Conservation (phyloP, 2,113 vertebrate species). For the Formicarius rufipectus region DNA sequence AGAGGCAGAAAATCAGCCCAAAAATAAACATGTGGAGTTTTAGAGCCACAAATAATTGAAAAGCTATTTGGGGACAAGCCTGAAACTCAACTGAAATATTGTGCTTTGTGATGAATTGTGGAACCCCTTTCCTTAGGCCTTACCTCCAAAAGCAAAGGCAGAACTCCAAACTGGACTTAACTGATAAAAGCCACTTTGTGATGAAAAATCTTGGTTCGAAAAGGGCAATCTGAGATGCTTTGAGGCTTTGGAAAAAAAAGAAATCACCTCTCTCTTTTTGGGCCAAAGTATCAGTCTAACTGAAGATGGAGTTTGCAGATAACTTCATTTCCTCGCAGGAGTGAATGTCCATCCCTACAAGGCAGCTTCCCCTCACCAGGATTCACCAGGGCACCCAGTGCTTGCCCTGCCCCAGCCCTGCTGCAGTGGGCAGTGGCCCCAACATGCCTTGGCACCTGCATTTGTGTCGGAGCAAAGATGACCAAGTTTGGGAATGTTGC, state of each 20-base stretch:
- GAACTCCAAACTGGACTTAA: not conserved
- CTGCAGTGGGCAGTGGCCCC: not conserved
- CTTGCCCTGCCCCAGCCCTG: fast-evolving
- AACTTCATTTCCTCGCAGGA: not conserved
- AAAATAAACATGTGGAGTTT: not conserved
- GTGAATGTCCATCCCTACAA: not conserved
- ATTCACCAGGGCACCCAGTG: not conserved
- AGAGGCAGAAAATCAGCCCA: not conserved
- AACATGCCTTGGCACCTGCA: not conserved
- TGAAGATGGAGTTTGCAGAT: not conserved
- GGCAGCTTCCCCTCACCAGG: not conserved
- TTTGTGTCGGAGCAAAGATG: not conserved
- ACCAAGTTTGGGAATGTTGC: constrained; percentile 60
- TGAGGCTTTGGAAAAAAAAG: not conserved
- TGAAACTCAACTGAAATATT: not conserved
- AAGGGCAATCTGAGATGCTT: not conserved
- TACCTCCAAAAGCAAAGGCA: not conserved
- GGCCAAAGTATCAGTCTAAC: not conserved
- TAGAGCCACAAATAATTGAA: not conserved
- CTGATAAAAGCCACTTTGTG: not conserved
- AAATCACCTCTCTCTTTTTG: not conserved
- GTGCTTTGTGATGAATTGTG: not conserved
- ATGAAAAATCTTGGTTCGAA: not conserved
- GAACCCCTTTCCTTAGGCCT: not conserved
- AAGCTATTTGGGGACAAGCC: not conserved